Evolutionary conservation across 2,797 vertebrate genomes (phyloP).

Genomic region (Rachycentron canadum): DNA sequence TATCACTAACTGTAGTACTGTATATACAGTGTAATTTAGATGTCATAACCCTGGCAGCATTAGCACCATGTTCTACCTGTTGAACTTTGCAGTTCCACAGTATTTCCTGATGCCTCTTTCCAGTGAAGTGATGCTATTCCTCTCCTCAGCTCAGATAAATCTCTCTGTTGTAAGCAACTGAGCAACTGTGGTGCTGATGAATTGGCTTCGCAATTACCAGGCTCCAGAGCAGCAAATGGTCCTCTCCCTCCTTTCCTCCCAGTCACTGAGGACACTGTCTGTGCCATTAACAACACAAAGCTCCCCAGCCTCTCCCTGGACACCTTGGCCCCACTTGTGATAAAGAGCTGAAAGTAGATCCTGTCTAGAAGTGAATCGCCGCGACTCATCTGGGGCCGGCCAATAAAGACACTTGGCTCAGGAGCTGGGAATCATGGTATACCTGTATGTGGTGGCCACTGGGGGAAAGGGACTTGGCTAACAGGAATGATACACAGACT

Average conservation of each 20-base stretch:
- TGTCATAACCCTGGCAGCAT: conserved; percentile 1
- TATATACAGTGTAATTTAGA: background rate
- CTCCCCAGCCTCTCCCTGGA: conserved; percentile 74
- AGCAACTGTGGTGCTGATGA: conserved; percentile 52
- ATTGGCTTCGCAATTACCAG: conserved; percentile 80
- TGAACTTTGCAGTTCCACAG: conserved; percentile 17
- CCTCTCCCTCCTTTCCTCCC: conserved; percentile 63
- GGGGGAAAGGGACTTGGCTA: conserved; percentile 2
- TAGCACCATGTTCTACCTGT: conserved; percentile 15
- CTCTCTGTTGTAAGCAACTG: conserved; percentile 58
- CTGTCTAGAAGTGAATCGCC: conserved; percentile 68
- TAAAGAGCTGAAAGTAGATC: conserved; percentile 85
- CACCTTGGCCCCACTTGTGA: conserved; percentile 80
- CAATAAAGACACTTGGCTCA: conserved; percentile 67
- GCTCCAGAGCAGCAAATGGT: conserved; percentile 74
- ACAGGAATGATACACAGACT: background rate
- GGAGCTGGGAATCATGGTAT: conserved; percentile 69
- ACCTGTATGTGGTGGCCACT: conserved; percentile 38
- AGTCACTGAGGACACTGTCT: conserved; percentile 81
- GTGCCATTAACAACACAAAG: conserved; percentile 84
- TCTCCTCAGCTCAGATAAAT: conserved; percentile 59
- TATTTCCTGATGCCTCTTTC: conserved; percentile 42
- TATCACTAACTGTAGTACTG: conserved; percentile 4
- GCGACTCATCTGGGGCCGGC: conserved; percentile 72
- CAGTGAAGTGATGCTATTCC: conserved; percentile 48